phyloP scores from a whole-genome alignment of 2,797 vertebrate genomes.

The Anniella stebbinsi region DNA sequence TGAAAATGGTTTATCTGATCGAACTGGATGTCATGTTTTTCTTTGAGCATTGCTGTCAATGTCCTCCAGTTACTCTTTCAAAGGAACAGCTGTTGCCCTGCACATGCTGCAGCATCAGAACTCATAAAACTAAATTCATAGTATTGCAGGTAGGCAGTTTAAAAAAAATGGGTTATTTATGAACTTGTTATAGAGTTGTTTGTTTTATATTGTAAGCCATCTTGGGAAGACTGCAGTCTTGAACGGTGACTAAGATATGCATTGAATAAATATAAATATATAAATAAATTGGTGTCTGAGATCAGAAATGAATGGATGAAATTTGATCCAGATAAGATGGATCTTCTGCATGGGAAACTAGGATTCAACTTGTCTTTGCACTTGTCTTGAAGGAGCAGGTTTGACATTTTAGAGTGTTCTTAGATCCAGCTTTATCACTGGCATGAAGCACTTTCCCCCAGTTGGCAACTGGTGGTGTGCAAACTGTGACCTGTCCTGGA shows the following conservation, averaged over 20 bases:
- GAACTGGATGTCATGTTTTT: not conserved
- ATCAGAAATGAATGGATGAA: not conserved
- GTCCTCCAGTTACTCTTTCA: not conserved
- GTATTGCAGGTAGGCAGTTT: not conserved
- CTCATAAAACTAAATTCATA: not conserved
- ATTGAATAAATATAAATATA: no score
- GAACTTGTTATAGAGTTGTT: not conserved
- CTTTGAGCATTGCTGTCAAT: not conserved
- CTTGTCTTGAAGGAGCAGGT: not conserved
- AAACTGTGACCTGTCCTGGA: not conserved
- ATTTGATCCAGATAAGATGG: not conserved
- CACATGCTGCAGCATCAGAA: not conserved
- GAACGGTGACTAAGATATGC: not conserved
- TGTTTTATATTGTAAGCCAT: not conserved
- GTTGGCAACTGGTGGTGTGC: not conserved
- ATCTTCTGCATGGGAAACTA: not conserved
- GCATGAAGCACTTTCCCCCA: not conserved
- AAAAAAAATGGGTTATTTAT: not conserved
- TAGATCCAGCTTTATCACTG: not conserved
- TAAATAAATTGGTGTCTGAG: not conserved
- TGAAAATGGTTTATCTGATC: not conserved
- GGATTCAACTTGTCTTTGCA: not conserved
- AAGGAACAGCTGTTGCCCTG: not conserved
- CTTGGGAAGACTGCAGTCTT: not conserved
- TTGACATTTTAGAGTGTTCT: not conserved